These are phyloP conservation scores for Aplodontia rufa DNA, from an alignment of 2,113 vertebrate genomes.

Conservation along the genomic window DNA sequence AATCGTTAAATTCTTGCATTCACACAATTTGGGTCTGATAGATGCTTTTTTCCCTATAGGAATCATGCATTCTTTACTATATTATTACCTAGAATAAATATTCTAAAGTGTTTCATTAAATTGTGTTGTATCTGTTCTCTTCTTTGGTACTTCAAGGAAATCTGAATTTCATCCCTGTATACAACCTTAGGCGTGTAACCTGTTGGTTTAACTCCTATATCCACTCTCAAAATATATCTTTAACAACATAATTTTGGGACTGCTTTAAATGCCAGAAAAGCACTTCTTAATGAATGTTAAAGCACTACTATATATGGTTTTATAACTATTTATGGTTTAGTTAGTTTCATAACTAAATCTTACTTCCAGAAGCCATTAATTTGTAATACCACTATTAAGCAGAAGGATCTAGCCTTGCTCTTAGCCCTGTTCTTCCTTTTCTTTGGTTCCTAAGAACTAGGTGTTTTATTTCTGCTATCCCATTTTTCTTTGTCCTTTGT, in stretches of 20 bases:
- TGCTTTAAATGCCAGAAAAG: background rate
- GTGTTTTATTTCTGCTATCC: background rate
- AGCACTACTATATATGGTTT: background rate
- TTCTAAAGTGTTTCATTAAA: conserved; percentile 10
- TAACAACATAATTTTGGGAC: background rate
- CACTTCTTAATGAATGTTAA: conserved; percentile 6
- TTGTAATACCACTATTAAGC: background rate
- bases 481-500: background rate
- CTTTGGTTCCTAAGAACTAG: background rate
- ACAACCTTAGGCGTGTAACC: background rate
- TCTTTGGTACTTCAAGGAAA: background rate
- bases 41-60: background rate
- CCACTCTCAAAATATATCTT: background rate
- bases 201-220: conserved; percentile 1
- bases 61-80: background rate
- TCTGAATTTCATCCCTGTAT: conserved; percentile 10
- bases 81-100: conserved; percentile 18
- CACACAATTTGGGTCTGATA: background rate
- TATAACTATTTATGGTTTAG: background rate
- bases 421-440: background rate
- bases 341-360: background rate
- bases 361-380: background rate
- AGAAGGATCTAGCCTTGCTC: background rate
- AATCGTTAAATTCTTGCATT: conserved; percentile 4
- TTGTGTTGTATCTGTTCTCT: conserved; percentile 13